Conservation (phyloP, 2,113 vertebrate species). For the Bolborhynchus lineola region DNA sequence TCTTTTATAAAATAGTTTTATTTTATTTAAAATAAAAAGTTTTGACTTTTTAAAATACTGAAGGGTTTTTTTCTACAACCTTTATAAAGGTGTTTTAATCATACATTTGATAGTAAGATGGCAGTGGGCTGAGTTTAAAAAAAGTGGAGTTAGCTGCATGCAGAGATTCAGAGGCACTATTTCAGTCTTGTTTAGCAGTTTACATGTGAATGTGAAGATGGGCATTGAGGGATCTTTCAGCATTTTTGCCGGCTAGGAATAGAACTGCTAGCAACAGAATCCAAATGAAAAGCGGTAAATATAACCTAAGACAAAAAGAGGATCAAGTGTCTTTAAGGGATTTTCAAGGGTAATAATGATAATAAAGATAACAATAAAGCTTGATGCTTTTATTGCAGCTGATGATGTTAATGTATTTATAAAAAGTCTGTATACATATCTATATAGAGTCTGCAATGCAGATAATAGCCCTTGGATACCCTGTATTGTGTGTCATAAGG, state of each 20-base stretch:
- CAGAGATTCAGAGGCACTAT: background rate
- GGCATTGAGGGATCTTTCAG: background rate
- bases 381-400: background rate
- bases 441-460: background rate
- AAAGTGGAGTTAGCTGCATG: background rate
- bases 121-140: background rate
- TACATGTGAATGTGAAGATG: background rate
- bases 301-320: background rate
- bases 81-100: background rate
- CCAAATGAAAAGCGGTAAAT: background rate
- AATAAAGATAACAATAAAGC: rapidly evolving
- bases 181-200: background rate
- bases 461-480: background rate
- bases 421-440: background rate
- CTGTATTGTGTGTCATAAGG: background rate
- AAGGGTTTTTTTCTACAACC: background rate
- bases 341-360: background rate
- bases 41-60: background rate
- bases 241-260: background rate
- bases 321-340: background rate
- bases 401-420: background rate
- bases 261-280: background rate
- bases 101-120: background rate
- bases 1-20: background rate
- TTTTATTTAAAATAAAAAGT: background rate